A percentile compares a stretch with the other conserved stretches of the same genome.
Evolutionary conservation across 2,113 vertebrate species (phyloP).

Genomic region (Proteles cristata): DNA sequence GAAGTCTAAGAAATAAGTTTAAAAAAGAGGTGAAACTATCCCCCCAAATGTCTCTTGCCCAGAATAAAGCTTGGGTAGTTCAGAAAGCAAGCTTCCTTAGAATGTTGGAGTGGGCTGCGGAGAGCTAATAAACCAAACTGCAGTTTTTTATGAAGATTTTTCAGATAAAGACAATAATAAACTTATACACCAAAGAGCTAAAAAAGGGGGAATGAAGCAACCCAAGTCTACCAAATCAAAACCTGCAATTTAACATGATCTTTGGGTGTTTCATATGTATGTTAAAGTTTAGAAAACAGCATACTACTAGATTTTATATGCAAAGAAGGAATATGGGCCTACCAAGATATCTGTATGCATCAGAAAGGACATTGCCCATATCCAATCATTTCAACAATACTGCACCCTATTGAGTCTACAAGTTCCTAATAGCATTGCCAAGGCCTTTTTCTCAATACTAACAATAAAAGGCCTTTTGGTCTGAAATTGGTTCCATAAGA

Average conservation of each 20-base stretch:
- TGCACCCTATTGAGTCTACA: background rate
- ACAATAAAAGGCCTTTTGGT: background rate
- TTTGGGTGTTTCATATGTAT: background rate
- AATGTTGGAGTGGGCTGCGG: background rate
- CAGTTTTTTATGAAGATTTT: background rate
- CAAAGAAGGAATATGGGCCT: background rate
- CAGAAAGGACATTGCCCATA: background rate
- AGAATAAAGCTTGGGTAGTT: background rate
- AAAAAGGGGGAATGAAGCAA: background rate
- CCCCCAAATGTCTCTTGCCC: background rate
- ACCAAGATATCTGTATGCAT: background rate
- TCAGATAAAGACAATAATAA: background rate
- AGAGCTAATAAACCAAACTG: background rate
- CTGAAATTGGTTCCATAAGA: background rate
- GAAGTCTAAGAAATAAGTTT: background rate
- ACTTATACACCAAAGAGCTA: background rate
- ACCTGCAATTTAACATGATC: background rate
- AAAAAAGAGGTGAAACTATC: background rate
- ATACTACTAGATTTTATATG: background rate
- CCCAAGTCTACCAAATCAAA: slow-evolving; percentile 3
- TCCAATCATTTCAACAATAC: background rate
- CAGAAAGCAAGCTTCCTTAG: background rate
- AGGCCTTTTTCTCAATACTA: background rate
- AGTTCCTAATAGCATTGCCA: background rate
- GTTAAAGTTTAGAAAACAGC: background rate